Evolutionary conservation across 2,888 invertebrate species (phyloP).

Genomic region (Alcis repandata): DNA sequence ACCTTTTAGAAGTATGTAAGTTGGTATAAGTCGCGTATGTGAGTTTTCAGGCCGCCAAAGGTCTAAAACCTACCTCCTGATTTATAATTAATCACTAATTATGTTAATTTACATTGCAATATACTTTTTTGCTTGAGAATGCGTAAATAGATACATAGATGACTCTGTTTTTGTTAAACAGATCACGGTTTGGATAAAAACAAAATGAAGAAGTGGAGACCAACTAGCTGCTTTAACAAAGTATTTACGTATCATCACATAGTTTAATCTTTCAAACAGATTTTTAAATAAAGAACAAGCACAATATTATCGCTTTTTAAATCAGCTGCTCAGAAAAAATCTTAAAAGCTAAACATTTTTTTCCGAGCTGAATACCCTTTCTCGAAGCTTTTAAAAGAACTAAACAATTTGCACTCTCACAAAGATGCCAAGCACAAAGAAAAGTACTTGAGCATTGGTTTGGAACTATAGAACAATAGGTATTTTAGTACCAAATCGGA

Average conservation of each 20-base stretch:
- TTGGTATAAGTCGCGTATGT: no score
- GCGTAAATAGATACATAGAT: no score
- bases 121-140: no score
- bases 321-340: conserved; percentile 30
- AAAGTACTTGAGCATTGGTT: conserved; percentile 15
- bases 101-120: no score
- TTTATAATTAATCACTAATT: no score
- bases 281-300: conserved; percentile 7
- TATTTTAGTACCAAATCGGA: conserved; percentile 22
- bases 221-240: no score
- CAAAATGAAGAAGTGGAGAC: no score
- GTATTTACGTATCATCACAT: background rate
- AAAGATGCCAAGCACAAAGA: conserved; percentile 26
- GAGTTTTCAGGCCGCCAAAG: no score
- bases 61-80: no score
- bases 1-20: no score
- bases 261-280: conserved; percentile 30
- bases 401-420: conserved; percentile 21
- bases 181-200: no score
- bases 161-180: no score
- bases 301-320: conserved; percentile 37
- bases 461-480: conserved; percentile 26
- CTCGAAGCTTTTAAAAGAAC: conserved; percentile 19
- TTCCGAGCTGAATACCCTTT: conserved; percentile 27
- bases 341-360: conserved; percentile 41